A percentile compares a stretch with the other conserved stretches of the same genome.
Evolutionary conservation across 1,140 invertebrate genomes (phyloP).

Genomic region (Lepidurus packardi): DNA sequence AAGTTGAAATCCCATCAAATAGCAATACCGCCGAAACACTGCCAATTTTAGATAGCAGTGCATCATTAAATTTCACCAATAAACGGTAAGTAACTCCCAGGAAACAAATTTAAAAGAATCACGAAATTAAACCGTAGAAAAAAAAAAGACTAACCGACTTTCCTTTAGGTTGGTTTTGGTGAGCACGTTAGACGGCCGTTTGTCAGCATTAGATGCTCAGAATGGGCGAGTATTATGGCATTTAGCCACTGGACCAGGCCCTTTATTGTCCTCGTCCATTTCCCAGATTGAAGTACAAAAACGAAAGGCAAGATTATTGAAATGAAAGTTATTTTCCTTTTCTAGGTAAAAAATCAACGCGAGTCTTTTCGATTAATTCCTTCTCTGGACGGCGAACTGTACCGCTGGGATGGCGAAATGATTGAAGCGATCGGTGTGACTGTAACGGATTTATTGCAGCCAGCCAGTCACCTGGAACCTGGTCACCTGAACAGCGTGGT

Average conservation of each 20-base stretch:
- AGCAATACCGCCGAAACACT: not conserved
- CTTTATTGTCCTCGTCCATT: constrained; percentile 75
- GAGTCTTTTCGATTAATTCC: constrained; percentile 82
- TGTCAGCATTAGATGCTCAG: constrained; percentile 67
- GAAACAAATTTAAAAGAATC: too few relatives aligned
- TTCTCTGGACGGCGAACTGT: constrained; percentile 80
- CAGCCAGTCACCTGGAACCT: constrained; percentile 71
- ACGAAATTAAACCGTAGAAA: not conserved
- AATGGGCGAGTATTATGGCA: constrained; percentile 67
- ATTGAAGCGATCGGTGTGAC: constrained; percentile 80
- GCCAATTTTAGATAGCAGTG: not conserved
- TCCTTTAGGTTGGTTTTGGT: constrained; percentile 64
- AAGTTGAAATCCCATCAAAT: not conserved
- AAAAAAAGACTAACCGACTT: not conserved
- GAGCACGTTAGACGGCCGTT: constrained; percentile 77
- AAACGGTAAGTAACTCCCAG: not conserved
- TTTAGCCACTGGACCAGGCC: constrained; percentile 61
- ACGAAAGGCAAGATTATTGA: not conserved
- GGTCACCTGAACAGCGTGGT: constrained; percentile 65
- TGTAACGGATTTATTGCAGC: constrained; percentile 73
- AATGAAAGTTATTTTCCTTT: constrained; percentile 37
- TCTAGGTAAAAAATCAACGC: constrained; percentile 74
- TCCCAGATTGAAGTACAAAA: constrained; percentile 66
- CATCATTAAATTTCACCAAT: not conserved
- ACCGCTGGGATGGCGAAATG: constrained; percentile 81